Percentiles rank a stretch among this genome's conserved stretches.
These are phyloP conservation scores for Pharmacophagus antenor DNA, from an alignment of 2,888 invertebrate species.

Conservation along the genomic window DNA sequence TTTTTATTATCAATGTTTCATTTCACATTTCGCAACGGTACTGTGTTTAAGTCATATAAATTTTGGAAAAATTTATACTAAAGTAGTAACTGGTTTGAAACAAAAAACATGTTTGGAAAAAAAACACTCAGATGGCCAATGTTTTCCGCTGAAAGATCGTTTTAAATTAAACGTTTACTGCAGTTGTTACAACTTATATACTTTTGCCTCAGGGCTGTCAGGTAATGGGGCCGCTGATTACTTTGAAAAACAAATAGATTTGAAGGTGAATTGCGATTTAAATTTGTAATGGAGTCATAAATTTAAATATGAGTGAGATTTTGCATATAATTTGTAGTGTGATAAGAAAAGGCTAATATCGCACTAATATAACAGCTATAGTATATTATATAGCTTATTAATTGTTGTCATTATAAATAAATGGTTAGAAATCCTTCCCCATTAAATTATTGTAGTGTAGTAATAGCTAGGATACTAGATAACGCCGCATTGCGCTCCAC, in stretches of 20 bases:
- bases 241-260: conserved; percentile 15
- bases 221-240: conserved; percentile 15
- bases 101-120: neutral
- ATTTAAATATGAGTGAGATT: neutral
- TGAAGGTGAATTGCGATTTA: conserved; percentile 4
- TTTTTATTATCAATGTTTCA: neutral
- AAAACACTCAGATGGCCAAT: neutral
- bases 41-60: neutral
- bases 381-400: no score
- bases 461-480: no score
- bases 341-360: neutral
- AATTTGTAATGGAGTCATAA: conserved; percentile 12
- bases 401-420: no score
- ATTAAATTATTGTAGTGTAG: no score
- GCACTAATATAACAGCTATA: neutral
- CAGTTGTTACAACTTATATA: conserved; percentile 23
- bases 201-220: conserved; percentile 20
- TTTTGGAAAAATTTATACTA: neutral
- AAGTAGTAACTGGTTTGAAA: neutral
- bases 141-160: conserved; percentile 21
- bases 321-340: neutral
- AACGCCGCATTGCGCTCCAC: no score
- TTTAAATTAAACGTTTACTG: conserved; percentile 17
- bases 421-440: no score
- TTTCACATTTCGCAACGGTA: neutral